phyloP scores from a whole-genome alignment of 2,113 vertebrate species.

The Gadus macrocephalus region DNA sequence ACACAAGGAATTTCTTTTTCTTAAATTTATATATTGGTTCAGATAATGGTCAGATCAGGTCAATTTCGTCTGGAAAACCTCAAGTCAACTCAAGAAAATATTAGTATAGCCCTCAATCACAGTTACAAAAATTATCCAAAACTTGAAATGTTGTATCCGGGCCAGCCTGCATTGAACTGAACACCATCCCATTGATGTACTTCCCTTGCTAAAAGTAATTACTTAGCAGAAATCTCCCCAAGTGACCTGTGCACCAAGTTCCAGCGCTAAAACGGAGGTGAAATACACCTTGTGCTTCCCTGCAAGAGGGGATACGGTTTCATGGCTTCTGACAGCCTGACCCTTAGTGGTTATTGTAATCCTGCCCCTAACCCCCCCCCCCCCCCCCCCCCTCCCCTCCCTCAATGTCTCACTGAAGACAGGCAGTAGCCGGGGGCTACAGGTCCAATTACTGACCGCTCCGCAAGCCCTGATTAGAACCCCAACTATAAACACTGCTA shows the following conservation, averaged over 20 bases:
- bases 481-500: constrained; percentile 21
- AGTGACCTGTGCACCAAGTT: constrained; percentile 40
- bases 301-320: constrained; percentile 56
- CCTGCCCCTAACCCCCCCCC: constrained; percentile 21
- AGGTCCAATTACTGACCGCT: constrained; percentile 61
- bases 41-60: too few relatives aligned
- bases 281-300: constrained; percentile 38
- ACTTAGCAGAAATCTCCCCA: constrained; percentile 38
- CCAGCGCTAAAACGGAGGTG: constrained; percentile 32
- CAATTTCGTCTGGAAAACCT: too few relatives aligned
- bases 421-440: constrained; percentile 59
- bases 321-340: constrained; percentile 59
- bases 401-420: constrained; percentile 49
- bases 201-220: constrained; percentile 29
- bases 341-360: constrained; percentile 58
- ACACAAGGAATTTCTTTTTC: too few relatives aligned
- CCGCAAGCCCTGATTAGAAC: constrained; percentile 51
- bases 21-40: constrained; percentile 1
- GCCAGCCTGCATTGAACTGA: constrained; percentile 2
- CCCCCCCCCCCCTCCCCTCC: constrained; percentile 32
- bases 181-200: constrained; percentile 10
- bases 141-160: too few relatives aligned
- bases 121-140: not conserved
- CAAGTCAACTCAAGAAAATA: too few relatives aligned
- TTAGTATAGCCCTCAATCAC: not conserved